Conservation (phyloP, 1,140 invertebrate genomes). For the Macrosteles quadrilineatus region DNA sequence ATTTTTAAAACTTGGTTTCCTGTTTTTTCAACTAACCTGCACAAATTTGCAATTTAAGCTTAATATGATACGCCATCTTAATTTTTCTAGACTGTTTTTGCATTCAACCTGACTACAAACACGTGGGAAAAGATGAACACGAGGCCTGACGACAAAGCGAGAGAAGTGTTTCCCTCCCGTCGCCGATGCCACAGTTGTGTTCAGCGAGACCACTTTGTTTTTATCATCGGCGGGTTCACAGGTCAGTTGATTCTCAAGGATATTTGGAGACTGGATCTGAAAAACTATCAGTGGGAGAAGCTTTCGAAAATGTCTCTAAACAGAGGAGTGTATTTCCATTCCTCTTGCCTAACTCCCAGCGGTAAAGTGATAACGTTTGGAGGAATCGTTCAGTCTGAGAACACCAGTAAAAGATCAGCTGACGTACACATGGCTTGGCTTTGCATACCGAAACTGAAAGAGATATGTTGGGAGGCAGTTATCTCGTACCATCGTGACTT, state of each 20-base stretch:
- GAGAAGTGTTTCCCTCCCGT: constrained; percentile 55
- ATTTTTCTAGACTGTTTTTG: constrained; percentile 64
- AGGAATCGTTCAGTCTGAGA: constrained; percentile 60
- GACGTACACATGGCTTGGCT: constrained; percentile 71
- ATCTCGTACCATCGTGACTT: constrained; percentile 63
- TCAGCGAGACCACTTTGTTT: constrained; percentile 56
- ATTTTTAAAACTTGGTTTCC: too few species aligned
- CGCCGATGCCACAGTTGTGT: constrained; percentile 81
- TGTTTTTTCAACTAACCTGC: too few species aligned
- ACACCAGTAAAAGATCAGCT: constrained; percentile 55
- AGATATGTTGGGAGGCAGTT: constrained; percentile 83
- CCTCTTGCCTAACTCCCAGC: constrained; percentile 71
- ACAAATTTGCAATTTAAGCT: too few species aligned
- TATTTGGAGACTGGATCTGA: constrained; percentile 77
- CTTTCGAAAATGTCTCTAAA: constrained; percentile 65
- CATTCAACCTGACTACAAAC: constrained; percentile 68
- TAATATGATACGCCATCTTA: too few species aligned
- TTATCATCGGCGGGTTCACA: constrained; percentile 77
- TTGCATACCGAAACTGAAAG: constrained; percentile 78
- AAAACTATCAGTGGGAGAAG: constrained; percentile 69
- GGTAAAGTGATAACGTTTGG: constrained; percentile 80
- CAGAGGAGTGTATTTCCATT: constrained; percentile 79
- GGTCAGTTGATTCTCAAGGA: constrained; percentile 66
- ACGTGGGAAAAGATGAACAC: constrained; percentile 66
- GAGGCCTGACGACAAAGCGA: constrained; percentile 53